These are phyloP conservation scores for Tapera naevia DNA, from an alignment of 2,797 vertebrate species.

Conservation along the genomic window DNA sequence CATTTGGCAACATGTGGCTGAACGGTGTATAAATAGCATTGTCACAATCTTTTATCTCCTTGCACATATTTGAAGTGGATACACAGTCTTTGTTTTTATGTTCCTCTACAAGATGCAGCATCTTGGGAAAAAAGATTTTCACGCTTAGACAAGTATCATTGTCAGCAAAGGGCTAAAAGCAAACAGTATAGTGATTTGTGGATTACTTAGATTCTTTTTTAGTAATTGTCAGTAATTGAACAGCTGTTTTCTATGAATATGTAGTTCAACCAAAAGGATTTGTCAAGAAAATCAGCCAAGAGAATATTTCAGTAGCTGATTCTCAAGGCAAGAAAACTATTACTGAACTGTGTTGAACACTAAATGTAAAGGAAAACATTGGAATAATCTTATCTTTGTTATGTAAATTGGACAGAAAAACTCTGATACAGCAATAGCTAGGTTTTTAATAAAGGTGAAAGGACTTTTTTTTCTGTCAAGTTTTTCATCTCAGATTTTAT, in stretches of 20 bases:
- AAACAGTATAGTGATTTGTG: neutral
- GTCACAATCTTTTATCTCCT: neutral
- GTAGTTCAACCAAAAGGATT: constrained; percentile 20
- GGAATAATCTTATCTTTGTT: neutral
- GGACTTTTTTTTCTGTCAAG: neutral
- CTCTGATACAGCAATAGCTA: neutral
- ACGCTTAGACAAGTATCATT: neutral
- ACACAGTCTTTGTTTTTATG: neutral
- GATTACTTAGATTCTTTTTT: neutral
- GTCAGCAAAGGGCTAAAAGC: neutral
- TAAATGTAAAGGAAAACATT: neutral
- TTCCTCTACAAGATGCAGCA: neutral
- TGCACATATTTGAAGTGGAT: neutral
- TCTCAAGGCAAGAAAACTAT: neutral
- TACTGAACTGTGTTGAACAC: neutral
- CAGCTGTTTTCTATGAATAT: neutral
- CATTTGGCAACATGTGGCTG: neutral
- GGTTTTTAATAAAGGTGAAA: neutral
- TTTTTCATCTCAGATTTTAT: neutral
- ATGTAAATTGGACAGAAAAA: neutral
- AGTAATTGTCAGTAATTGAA: neutral
- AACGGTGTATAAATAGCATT: neutral
- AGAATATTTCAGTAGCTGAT: neutral
- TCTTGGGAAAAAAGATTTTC: neutral
- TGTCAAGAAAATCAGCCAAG: neutral